Conservation (phyloP, 2,797 vertebrate species). For the Phrynocephalus guinanensis region DNA sequence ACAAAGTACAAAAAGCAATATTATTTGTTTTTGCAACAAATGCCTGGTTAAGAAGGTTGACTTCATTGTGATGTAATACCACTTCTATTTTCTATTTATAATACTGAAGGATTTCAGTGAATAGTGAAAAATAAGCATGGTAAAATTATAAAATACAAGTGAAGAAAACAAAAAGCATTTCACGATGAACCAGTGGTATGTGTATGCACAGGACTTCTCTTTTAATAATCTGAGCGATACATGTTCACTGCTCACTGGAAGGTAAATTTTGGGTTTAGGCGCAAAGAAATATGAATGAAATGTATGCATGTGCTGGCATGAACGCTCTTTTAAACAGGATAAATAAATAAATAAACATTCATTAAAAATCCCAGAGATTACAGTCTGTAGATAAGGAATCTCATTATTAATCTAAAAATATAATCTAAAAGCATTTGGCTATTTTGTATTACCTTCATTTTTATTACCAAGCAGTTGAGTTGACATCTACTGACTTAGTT, state of each 20-base stretch:
- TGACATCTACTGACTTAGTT: background rate
- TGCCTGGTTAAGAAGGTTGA: background rate
- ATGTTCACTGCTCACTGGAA: background rate
- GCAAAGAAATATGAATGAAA: conserved; percentile 1
- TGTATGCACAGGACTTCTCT: too few species aligned
- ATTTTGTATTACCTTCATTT: background rate
- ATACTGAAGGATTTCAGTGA: background rate
- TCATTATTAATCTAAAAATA: background rate
- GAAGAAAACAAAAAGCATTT: background rate
- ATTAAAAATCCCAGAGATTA: background rate
- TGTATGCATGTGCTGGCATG: background rate
- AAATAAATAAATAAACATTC: background rate
- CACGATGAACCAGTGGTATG: background rate
- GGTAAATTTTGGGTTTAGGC: conserved; percentile 9
- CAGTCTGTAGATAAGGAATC: background rate
- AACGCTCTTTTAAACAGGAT: background rate
- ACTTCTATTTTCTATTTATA: background rate
- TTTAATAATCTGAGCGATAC: background rate
- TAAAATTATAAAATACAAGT: conserved; percentile 1
- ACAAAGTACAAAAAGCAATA: background rate
- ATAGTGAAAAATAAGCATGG: conserved; percentile 14
- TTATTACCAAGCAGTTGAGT: background rate
- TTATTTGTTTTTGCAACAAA: background rate
- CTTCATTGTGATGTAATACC: background rate
- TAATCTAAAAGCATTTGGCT: conserved; percentile 14